Base-by-base conservation (phyloP, 2,797 vertebrate species). In the Micrastur ruficollis region DNA sequence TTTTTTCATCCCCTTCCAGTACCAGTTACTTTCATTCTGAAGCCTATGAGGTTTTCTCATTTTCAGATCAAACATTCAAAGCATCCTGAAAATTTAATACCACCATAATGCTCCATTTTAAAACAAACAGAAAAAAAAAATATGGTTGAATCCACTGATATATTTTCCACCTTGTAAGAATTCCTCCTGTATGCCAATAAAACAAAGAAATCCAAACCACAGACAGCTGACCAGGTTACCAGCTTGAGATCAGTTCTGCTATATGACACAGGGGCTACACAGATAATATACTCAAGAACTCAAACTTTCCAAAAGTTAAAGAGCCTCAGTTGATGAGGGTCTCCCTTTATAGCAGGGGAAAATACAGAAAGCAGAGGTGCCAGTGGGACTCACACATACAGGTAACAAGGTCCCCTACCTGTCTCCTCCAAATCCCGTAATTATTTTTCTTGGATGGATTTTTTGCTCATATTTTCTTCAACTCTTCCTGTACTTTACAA, bases 61-160 rank as follows among this genome's bases (percentile, higher is more conserved):
- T 95, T 75, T 87, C 71, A 85, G 31, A 85, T 73, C 86, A 94
- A 89, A 76, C 29, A 70, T 76, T 70, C 59, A 63, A 93, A 80
- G 20, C 47, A 63, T 73, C 63, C 81, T 76, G 63, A 93, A 94
- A 81, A 85, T 84, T 42, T 72, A 88, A 93, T 81, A 67, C 9
- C 14, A 36, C 32, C 26, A 14, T 83, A 49, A 83, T 7, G 11
- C 8, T 67, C 52, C 11, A n/a, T 47, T 88, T 25, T 9, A 61
- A 81, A 93, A 89, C 12, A 68, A 44, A 47, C 18, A 40, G n/a
- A 15, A 34, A 32, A 10, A 13, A 70, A 40, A 47, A 22, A 31
- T 5, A 61, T 0, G 0, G 14, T 34, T 73, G 29, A 71, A 63
- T 61, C 9, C 61, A 61, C 13, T 56, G 80, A 36, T 76, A 27